These are phyloP conservation scores for Varanus salvator DNA, from an alignment of 2,113 vertebrate genomes.

Conservation along the genomic window DNA sequence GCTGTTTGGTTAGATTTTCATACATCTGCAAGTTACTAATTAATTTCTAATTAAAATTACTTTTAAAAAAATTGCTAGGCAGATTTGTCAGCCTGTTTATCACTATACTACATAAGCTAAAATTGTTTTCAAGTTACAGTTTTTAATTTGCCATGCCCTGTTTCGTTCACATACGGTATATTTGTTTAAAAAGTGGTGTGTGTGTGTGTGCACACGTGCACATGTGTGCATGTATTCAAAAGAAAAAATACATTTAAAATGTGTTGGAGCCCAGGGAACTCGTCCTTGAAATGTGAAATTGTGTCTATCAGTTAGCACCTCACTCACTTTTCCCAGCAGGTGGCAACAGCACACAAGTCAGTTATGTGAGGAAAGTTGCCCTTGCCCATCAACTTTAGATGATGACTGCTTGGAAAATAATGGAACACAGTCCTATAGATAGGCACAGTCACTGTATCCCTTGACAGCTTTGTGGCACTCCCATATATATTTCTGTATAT, in stretches of 20 bases:
- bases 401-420: neutral
- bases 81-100: neutral
- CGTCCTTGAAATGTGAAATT: neutral
- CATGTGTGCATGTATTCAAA: too few species aligned
- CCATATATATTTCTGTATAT: neutral
- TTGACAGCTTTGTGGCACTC: neutral
- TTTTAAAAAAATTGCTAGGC: neutral
- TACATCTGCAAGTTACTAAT: neutral
- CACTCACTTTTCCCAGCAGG: conserved; percentile 5
- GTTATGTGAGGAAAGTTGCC: neutral
- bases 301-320: neutral
- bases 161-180: neutral
- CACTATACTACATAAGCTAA: neutral
- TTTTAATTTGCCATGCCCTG: neutral
- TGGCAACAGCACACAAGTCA: conserved; percentile 11
- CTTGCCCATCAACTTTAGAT: neutral
- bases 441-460: neutral
- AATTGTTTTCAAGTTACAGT: neutral
- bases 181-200: neutral
- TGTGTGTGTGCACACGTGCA: too few species aligned
- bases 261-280: neutral
- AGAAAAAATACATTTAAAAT: neutral
- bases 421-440: neutral
- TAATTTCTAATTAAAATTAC: neutral
- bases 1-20: neutral